Percentiles rank a stretch among this genome's conserved stretches.
These are phyloP conservation scores for Apogon talboti DNA, from an alignment of 2,797 vertebrate genomes.

Conservation along the genomic window DNA sequence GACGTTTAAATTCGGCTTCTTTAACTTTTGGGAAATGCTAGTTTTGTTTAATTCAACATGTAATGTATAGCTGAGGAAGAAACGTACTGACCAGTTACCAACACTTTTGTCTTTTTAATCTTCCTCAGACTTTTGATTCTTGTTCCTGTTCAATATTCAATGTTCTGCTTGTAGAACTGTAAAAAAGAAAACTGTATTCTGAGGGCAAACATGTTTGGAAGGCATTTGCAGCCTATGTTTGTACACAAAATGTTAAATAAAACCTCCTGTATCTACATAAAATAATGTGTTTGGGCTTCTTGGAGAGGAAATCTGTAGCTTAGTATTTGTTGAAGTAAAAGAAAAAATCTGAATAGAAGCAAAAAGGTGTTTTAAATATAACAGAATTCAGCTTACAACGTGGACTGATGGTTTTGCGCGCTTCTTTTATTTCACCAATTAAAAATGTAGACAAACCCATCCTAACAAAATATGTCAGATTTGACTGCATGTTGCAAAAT, in stretches of 20 bases:
- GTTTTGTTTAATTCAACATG: conserved; percentile 38
- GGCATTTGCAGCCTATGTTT: conserved; percentile 91
- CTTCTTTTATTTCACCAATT: too few relatives aligned
- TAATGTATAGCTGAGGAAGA: conserved; percentile 50
- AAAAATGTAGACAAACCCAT: too few relatives aligned
- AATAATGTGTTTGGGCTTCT: background rate
- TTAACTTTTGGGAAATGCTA: conserved; percentile 47
- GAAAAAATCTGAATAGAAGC: too few relatives aligned
- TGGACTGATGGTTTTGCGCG: too few relatives aligned
- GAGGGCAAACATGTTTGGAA: conserved; percentile 82
- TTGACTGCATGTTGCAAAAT: background rate
- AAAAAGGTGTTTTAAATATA: too few relatives aligned
- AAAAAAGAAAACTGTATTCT: conserved; percentile 83
- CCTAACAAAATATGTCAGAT: background rate
- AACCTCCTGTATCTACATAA: conserved; percentile 86
- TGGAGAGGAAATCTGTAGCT: background rate
- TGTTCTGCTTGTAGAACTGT: conserved; percentile 84
- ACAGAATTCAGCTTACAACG: too few relatives aligned
- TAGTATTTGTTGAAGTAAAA: too few relatives aligned
- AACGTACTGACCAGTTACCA: conserved; percentile 58
- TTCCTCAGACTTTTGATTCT: conserved; percentile 65
- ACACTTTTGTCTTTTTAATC: conserved; percentile 55
- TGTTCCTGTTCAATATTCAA: conserved; percentile 71
- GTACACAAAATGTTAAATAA: conserved; percentile 91
- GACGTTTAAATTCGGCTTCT: conserved; percentile 37